Evolutionary conservation across 2,888 invertebrate species (phyloP).

Genomic region (Andrena minutula): DNA sequence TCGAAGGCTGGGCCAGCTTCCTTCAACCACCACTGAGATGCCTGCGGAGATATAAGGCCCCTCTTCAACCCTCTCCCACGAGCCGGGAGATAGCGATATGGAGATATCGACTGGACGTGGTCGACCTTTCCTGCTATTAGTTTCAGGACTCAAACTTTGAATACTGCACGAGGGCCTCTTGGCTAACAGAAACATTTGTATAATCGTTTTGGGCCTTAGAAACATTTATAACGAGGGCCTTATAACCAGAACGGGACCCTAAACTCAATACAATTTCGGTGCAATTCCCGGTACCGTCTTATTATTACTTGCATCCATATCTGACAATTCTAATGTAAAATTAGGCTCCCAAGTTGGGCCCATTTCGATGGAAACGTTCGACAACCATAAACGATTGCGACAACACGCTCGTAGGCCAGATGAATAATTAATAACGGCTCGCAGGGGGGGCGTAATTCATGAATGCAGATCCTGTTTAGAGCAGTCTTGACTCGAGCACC

Average conservation of each 20-base stretch:
- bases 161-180: constrained; percentile 38
- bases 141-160: constrained; percentile 58
- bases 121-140: constrained; percentile 74
- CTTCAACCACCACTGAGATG: constrained; percentile 69
- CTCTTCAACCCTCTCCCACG: constrained; percentile 32
- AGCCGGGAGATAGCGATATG: constrained; percentile 77
- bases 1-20: constrained; percentile 64
- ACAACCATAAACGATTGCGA: constrained; percentile 44
- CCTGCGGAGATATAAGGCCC: constrained; percentile 69
- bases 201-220: too few species aligned
- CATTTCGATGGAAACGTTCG: constrained; percentile 6
- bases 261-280: too few species aligned
- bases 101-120: constrained; percentile 76
- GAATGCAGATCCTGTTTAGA: constrained; percentile 70
- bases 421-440: constrained; percentile 69
- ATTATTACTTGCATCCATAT: too few species aligned
- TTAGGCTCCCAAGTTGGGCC: too few species aligned
- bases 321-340: too few species aligned
- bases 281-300: too few species aligned
- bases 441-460: constrained; percentile 61
- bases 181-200: constrained; percentile 36
- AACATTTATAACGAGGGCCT: too few species aligned
- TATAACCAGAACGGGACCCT: too few species aligned
- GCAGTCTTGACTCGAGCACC: constrained; percentile 62
- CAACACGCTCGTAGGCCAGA: constrained; percentile 41